A percentile compares a stretch with the other conserved stretches of the same genome.
These are phyloP conservation scores for Aphidius colemani DNA, from an alignment of 2,888 invertebrate genomes.

Conservation along the genomic window DNA sequence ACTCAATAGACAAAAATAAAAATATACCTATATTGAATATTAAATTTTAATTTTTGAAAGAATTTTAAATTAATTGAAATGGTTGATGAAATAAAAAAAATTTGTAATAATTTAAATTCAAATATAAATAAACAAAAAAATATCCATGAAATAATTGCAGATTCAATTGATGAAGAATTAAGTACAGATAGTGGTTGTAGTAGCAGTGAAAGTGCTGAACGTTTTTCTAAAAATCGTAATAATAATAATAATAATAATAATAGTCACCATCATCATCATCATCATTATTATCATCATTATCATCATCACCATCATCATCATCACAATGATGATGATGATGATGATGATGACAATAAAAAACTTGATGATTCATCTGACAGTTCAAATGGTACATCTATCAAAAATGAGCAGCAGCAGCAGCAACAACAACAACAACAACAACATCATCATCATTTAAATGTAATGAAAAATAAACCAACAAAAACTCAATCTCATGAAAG, in stretches of 20 bases:
- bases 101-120: too few species aligned
- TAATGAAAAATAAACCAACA: conserved; percentile 25
- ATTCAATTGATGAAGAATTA: conserved; percentile 52
- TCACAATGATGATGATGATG: conserved; percentile 23
- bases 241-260: too few species aligned
- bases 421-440: too few species aligned
- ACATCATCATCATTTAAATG: not conserved
- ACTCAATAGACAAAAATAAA: too few species aligned
- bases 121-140: not conserved
- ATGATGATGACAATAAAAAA: too few species aligned
- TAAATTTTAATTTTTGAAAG: too few species aligned
- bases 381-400: too few species aligned
- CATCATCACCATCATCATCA: conserved; percentile 41
- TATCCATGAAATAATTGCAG: conserved; percentile 30
- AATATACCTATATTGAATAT: too few species aligned
- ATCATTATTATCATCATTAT: conserved; percentile 37
- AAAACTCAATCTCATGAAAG: conserved; percentile 46
- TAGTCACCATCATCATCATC: conserved; percentile 37
- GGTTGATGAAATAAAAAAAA: too few species aligned
- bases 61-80: too few species aligned
- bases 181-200: conserved; percentile 60
- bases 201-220: conserved; percentile 54
- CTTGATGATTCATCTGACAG: too few species aligned
- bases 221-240: conserved; percentile 45
- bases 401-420: too few species aligned